phyloP scores from a whole-genome alignment of 2,113 vertebrate genomes.

The Burhinus oedicnemus region DNA sequence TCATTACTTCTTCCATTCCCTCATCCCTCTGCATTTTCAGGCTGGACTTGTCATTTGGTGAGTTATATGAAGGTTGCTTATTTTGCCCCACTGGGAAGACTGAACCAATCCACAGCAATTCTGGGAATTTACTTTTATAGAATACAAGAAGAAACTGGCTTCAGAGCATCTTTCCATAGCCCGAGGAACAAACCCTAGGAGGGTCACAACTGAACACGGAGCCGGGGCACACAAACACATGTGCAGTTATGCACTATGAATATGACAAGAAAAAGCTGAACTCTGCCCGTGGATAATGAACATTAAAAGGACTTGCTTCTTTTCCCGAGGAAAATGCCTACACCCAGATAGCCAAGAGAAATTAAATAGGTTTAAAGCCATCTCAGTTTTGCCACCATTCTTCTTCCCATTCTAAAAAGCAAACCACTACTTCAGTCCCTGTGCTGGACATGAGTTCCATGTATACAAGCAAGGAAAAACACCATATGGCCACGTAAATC shows the following conservation, averaged over 20 bases:
- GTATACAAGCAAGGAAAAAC: background rate
- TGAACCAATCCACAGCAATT: background rate
- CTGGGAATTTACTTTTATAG: background rate
- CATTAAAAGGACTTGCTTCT: background rate
- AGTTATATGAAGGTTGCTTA: background rate
- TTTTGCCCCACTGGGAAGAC: background rate
- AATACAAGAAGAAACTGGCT: background rate
- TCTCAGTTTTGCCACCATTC: background rate
- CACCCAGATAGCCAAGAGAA: background rate
- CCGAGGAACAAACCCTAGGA: accelerated
- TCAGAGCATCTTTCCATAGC: background rate
- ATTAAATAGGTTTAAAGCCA: background rate
- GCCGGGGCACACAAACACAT: background rate
- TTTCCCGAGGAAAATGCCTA: background rate
- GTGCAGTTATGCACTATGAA: background rate
- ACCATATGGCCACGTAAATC: background rate
- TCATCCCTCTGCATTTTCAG: background rate
- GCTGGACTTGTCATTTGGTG: background rate
- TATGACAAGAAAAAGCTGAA: background rate
- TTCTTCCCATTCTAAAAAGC: background rate
- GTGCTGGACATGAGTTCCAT: background rate
- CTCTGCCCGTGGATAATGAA: background rate
- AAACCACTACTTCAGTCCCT: background rate
- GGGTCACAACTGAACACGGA: background rate
- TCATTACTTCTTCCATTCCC: background rate